A percentile compares a stretch with the other conserved stretches of the same genome.
These are phyloP conservation scores for Campaea margaritaria DNA, from an alignment of 2,888 invertebrate species.

Conservation along the genomic window DNA sequence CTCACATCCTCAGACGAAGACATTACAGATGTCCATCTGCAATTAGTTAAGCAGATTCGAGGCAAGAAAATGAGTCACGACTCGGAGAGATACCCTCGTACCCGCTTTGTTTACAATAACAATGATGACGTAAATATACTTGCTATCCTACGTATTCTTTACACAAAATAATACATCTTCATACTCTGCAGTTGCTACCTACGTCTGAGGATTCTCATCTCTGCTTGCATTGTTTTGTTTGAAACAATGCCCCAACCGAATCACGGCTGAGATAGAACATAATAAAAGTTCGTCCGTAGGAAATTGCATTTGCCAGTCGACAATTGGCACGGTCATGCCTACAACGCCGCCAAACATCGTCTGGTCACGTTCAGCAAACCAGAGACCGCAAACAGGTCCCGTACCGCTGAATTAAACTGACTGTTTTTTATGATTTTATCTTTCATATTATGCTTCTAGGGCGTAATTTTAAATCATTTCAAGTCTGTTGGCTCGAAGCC, in stretches of 20 bases:
- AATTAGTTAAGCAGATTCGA: constrained; percentile 52
- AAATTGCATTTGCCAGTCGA: constrained; percentile 56
- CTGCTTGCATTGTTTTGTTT: constrained; percentile 27
- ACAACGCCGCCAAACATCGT: constrained; percentile 63
- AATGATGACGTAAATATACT: constrained; percentile 60
- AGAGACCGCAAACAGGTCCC: constrained; percentile 76
- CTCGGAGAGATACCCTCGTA: constrained; percentile 49
- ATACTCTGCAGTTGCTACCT: constrained; percentile 3
- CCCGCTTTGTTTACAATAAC: constrained; percentile 71
- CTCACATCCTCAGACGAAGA: constrained; percentile 47
- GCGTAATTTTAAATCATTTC: constrained; percentile 66
- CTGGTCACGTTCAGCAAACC: constrained; percentile 83
- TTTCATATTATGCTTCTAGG: constrained; percentile 63
- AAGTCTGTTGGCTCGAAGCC: constrained; percentile 60
- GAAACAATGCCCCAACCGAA: constrained; percentile 31
- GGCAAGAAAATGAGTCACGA: constrained; percentile 55
- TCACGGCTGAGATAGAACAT: constrained; percentile 28
- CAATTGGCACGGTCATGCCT: constrained; percentile 68
- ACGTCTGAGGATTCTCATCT: constrained; percentile 17
- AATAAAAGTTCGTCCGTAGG: constrained; percentile 51
- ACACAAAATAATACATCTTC: constrained; percentile 21
- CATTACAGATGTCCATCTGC: constrained; percentile 47
- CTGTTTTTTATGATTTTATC: constrained; percentile 67
- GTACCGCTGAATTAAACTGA: constrained; percentile 67
- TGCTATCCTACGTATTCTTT: constrained; percentile 34